Base-by-base conservation (phyloP, 1,140 invertebrate genomes). In the Metopolophium dirhodum region DNA sequence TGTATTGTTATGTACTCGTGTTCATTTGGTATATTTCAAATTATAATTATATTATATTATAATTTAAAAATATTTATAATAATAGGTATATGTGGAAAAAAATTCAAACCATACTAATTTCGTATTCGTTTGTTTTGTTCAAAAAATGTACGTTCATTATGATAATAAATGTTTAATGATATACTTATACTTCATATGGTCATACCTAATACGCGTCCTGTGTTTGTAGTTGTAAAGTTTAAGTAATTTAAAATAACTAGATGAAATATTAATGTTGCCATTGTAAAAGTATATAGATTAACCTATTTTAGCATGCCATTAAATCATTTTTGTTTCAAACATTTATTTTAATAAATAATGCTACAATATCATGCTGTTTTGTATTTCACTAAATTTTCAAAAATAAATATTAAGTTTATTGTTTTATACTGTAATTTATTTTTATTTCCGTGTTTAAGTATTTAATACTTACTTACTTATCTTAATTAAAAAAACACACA, bases 221-320 rank as follows among this genome's bases (percentile, higher is more conserved):
- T 77, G 61, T 77, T n/a, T 18, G 30, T 77, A 77, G n/a, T 18
- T 18, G 30, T 77, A 77, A 77, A 77, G 30, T 77, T 77, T 68
- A 68, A 68, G 61, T n/a, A 68, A 68, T 68, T n/a, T 77, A 1
- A 77, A 77, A n/a, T 77, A n/a, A 77, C 30, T 77, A 77, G 30
- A 77, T 77, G 14, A 77, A 77, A 35, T 68, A 68, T 68, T 68
- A 68, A 68, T n/a, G 14, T 68, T 68, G 30, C 30, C 4, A 68
- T 68, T 68, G 61, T 68, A 68, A 68, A 61, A 68, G 61, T 68
- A 68, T 68, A 68, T 68, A 68, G 61, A 68, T 68, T 68, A 68
- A 68, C 61, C 61, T 68, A n/a, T n/a, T 68, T 68, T 68, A 68
- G 30, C 18, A n/a, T 18, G n/a, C n/a, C 61, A 68, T 68, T n/a